phyloP scores from a whole-genome alignment of 2,888 invertebrate genomes.

The Auanema sp. region DNA sequence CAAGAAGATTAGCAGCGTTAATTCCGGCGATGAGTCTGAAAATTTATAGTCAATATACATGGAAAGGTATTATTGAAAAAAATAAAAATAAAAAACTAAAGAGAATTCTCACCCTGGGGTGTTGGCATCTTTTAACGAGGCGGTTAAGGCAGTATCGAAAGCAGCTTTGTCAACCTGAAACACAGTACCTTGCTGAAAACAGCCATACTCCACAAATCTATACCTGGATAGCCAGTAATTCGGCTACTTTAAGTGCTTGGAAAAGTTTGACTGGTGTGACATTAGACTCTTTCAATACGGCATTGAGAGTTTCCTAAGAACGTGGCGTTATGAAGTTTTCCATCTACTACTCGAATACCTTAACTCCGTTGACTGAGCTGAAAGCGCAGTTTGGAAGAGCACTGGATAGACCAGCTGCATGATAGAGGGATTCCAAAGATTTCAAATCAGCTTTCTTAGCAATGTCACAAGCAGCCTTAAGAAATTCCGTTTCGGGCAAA shows the following conservation, averaged over 20 bases:
- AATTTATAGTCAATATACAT: not conserved
- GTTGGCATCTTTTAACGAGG: constrained; percentile 16
- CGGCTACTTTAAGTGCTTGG: constrained; percentile 22
- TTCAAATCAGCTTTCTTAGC: constrained; percentile 22
- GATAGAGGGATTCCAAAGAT: constrained; percentile 19
- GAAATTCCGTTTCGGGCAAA: not conserved
- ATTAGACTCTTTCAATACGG: constrained; percentile 19
- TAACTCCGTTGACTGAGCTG: not conserved
- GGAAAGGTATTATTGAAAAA: not conserved
- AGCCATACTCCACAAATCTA: not conserved
- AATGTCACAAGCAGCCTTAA: constrained; percentile 19
- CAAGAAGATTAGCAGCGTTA: constrained; percentile 21
- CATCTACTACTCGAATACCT: not conserved
- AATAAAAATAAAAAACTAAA: not conserved
- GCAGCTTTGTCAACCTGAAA: constrained; percentile 16
- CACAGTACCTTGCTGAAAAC: too few relatives aligned
- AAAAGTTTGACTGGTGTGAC: constrained; percentile 12
- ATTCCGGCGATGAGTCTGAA: constrained; percentile 16
- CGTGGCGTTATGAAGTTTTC: not conserved
- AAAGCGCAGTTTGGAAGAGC: constrained; percentile 16
- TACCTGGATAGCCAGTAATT: constrained; percentile 16
- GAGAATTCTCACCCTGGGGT: constrained; percentile 6
- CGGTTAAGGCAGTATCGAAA: constrained; percentile 20
- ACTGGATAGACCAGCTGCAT: constrained; percentile 19
- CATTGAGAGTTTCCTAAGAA: constrained; percentile 15